Conservation (phyloP, 2,888 invertebrate species). For the Desoria tigrina region DNA sequence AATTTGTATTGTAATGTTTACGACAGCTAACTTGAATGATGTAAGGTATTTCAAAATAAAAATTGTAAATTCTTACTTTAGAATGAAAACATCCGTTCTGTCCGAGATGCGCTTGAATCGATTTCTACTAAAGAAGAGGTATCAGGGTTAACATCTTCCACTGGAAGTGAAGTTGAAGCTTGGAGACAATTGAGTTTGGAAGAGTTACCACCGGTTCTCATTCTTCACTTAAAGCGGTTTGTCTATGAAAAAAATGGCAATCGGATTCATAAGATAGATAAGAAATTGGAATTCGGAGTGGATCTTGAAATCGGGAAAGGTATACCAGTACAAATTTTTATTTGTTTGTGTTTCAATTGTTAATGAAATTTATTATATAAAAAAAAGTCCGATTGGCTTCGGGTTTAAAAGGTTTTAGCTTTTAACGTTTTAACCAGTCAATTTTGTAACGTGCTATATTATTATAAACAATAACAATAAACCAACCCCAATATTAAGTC, state of each 20-base stretch:
- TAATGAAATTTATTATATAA: neutral
- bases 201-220: slow-evolving; percentile 81
- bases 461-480: too few relatives aligned
- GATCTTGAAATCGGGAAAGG: slow-evolving; percentile 81
- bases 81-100: slow-evolving; percentile 61
- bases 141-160: slow-evolving; percentile 80
- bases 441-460: too few relatives aligned
- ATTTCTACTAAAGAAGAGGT: slow-evolving; percentile 81
- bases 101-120: slow-evolving; percentile 83
- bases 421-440: too few relatives aligned
- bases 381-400: too few relatives aligned
- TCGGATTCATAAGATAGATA: slow-evolving; percentile 85
- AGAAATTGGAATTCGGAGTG: slow-evolving; percentile 84
- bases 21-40: too few relatives aligned
- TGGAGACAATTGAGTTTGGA: slow-evolving; percentile 88
- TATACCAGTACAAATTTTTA: slow-evolving; percentile 14
- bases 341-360: neutral
- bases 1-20: too few relatives aligned
- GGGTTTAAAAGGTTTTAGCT: too few relatives aligned
- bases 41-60: slow-evolving; percentile 1
- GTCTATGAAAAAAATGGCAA: slow-evolving; percentile 70
- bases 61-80: slow-evolving; percentile 47
- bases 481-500: too few relatives aligned
- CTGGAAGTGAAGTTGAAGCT: slow-evolving; percentile 81
- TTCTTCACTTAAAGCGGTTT: slow-evolving; percentile 92